Evolutionary conservation across 2,888 invertebrate species (phyloP).

Genomic region (Trachelus iudaicus): DNA sequence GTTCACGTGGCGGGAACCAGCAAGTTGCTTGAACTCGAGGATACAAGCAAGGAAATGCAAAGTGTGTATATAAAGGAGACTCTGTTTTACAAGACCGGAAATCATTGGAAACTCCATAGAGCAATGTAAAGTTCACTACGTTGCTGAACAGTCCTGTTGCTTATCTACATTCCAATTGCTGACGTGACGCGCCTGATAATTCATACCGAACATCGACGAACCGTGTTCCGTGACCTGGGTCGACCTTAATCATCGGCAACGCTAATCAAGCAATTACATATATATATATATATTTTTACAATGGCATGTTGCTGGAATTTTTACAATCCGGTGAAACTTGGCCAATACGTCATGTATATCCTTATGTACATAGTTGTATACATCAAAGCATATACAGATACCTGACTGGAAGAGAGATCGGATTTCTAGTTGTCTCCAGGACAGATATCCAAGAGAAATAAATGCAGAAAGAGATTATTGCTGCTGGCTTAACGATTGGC

Average conservation of each 20-base stretch:
- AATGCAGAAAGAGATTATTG: not conserved
- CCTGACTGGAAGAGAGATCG: conserved; percentile 35
- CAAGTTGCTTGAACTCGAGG: conserved; percentile 50
- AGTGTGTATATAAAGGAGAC: not conserved
- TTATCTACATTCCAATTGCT: not conserved
- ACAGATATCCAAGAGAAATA: not conserved
- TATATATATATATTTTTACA: not conserved
- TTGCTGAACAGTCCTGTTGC: not conserved
- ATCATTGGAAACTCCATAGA: not conserved
- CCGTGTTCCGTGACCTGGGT: not conserved
- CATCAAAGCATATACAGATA: not conserved
- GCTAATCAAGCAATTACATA: not conserved
- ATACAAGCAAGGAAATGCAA: not conserved
- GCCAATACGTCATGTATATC: not conserved
- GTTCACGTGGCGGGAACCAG: conserved; percentile 26
- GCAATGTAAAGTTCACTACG: not conserved
- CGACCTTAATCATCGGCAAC: not conserved
- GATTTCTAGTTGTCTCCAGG: conserved; percentile 33
- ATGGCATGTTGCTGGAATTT: not conserved
- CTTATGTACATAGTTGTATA: not conserved
- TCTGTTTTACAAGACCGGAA: not conserved
- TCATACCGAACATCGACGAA: not conserved
- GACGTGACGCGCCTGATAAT: not conserved
- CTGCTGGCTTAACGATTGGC: not conserved
- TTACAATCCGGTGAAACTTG: not conserved